Base-by-base conservation (phyloP, 1,140 invertebrate species). In the Helicoverpa armigera region DNA sequence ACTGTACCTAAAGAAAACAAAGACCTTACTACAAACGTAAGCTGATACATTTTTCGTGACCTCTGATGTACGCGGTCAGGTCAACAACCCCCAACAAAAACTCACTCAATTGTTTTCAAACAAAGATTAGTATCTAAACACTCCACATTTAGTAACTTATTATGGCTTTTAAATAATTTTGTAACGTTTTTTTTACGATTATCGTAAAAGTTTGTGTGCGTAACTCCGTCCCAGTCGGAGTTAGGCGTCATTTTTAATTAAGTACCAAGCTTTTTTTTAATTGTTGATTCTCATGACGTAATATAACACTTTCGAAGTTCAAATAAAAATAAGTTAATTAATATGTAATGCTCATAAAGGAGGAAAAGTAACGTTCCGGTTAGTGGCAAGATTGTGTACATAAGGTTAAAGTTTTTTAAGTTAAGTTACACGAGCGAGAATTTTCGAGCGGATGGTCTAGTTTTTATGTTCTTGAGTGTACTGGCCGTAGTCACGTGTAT, bases 131-230 rank as follows among this genome's bases (percentile, higher is more conserved):
- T 67, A 77, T 77, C 75, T 77, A 53, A 77, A 77, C 51, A 77
- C 7, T 18, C 43, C 74, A 51, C 75, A 77, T 77, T 77, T 67
- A 65, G 58, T 74, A 74, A 13, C 58, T 76, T 77, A 67, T 43
- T 51, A 77, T 67, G 61, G 61, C 50, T 77, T 77, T 67, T 54
- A 77, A 77, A 77, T 67, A 67, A 77, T 67, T 77, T 77, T 77
- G 61, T 77, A 54, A 16, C n/a, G 9, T 54, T 67, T 53, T 58
- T 35, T 77, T 77, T 54, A 67, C 67, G 18, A 29, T 77, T 43
- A 65, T n/a, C 61, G 51, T 65, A 11, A 77, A 67, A 77, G 14
- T 77, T 76, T 65, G 58, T 63, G 48, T 63, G 74, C 70, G 54
- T 48, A 16, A 54, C 70, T 31, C 13, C 29, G 14, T 73, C n/a